Evolutionary conservation across 2,113 vertebrate genomes (phyloP).

Genomic region (Hystrix brachyura): DNA sequence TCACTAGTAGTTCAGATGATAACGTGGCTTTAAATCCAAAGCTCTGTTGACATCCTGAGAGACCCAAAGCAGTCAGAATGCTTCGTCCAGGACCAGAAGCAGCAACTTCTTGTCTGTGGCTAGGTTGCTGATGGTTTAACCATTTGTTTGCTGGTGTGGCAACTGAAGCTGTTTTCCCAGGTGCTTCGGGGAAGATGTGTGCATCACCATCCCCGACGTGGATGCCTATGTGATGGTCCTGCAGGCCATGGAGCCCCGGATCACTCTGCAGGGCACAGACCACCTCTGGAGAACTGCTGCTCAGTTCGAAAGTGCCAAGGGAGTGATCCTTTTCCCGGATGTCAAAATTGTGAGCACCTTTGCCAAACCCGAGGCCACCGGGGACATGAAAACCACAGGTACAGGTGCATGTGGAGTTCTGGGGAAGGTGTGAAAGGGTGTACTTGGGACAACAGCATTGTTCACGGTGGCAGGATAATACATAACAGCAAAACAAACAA

Average conservation of each 20-base stretch:
- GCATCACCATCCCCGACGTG: constrained; percentile 95
- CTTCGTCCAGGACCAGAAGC: not conserved
- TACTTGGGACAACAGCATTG: not conserved
- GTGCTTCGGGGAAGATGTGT: constrained; percentile 98
- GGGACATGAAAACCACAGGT: constrained; percentile 81
- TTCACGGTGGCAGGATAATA: not conserved
- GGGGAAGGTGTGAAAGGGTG: not conserved
- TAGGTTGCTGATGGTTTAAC: accelerated
- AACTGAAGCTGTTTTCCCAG: constrained; percentile 85
- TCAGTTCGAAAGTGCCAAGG: constrained; percentile 90
- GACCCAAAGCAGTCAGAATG: not conserved
- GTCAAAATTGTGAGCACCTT: constrained; percentile 96
- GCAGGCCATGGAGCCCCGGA: constrained; percentile 96
- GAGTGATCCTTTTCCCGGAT: constrained; percentile 93
- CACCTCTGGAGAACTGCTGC: constrained; percentile 92
- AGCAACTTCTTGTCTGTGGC: accelerated
- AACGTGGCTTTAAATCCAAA: constrained; percentile 16
- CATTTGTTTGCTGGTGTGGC: not conserved
- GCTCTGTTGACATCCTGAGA: not conserved
- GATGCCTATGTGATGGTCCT: constrained; percentile 96
- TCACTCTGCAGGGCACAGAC: constrained; percentile 95
- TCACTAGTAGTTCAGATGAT: not conserved
- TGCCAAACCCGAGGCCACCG: constrained; percentile 87
- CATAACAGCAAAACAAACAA: not conserved
- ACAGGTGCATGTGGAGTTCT: constrained; percentile 62